These are phyloP conservation scores for Globia sparganii DNA, from an alignment of 2,888 invertebrate genomes.

Conservation along the genomic window DNA sequence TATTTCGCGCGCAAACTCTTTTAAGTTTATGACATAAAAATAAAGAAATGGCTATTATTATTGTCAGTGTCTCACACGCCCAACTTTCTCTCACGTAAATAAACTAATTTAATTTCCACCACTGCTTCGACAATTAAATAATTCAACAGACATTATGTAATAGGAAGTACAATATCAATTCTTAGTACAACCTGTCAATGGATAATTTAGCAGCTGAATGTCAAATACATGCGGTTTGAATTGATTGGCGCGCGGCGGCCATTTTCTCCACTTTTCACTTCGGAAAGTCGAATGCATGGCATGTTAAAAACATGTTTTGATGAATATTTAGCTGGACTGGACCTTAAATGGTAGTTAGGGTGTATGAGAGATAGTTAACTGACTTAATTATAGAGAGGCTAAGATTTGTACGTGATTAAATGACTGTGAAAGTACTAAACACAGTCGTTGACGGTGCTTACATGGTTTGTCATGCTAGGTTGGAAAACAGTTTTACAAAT, in stretches of 20 bases:
- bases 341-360: conserved; percentile 34
- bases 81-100: conserved; percentile 38
- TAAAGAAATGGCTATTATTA: conserved; percentile 12
- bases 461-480: background rate
- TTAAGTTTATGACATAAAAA: conserved; percentile 15
- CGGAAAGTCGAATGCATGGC: conserved; percentile 68
- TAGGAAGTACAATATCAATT: conserved; percentile 36
- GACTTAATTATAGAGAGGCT: conserved; percentile 34
- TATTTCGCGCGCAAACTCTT: background rate
- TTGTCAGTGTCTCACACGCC: conserved; percentile 4
- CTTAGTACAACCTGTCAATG: conserved; percentile 38
- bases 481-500: background rate
- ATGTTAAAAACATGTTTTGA: conserved; percentile 59
- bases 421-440: conserved; percentile 41
- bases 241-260: conserved; percentile 58
- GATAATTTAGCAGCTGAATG: conserved; percentile 37
- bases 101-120: conserved; percentile 34
- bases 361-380: conserved; percentile 15
- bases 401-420: conserved; percentile 22
- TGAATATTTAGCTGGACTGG: conserved; percentile 50
- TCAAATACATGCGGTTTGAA: conserved; percentile 52
- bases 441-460: background rate
- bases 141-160: conserved; percentile 58
- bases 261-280: conserved; percentile 74
- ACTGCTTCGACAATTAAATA: conserved; percentile 48